Base-by-base conservation (phyloP, 2,113 vertebrate genomes). In the Puffinus mauretanicus region DNA sequence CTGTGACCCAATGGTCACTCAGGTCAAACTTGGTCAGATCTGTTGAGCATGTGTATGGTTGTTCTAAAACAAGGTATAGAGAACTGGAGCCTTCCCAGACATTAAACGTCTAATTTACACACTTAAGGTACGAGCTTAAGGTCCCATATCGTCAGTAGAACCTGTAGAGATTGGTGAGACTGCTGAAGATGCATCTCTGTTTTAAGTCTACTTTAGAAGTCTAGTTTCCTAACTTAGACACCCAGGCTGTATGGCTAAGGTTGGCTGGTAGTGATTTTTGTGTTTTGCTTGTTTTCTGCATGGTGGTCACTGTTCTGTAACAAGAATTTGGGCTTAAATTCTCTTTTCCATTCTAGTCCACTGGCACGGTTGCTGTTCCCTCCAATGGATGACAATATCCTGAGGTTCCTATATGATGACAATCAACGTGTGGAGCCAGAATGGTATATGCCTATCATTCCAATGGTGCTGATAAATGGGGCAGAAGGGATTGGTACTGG, bases 381-480 rank as follows among this genome's bases (percentile, higher is more conserved):
- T 55, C 6, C 98, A 1, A 95, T 97, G 96, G 99, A 99, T 67
- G 99, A 99, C 98, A 99, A 98, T 57, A 77, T 99, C 70, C 98
- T 99, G 58, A 99, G 98, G 93, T 99, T 99, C 96, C 98, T 99
- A 66, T 99, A 98, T 3, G 99, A 99, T n/a, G 99, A 99, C 97
- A 99, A 99, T 90, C 98, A 99, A 24, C 99, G 99, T 4, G 99
- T 99, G 62, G 99, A 99, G 97, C 99, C 99, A 0, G 99, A 99
- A 92, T 99, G 99, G 99, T 99, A 99, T 93, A 99, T 99, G 9
- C 99, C 99, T 27, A 99, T 99, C 96, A 98, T 99, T 64, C 99
- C 99, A 9, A 98, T 98, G 87, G 98, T 99, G 90, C 98, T 99
- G 84, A 97, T 99, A 86, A 99, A 99, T 7, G 99, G 99, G 2